Percentiles rank a stretch among this genome's conserved stretches.
phyloP scores from a whole-genome alignment of 2,113 vertebrate genomes.

The Maccullochella peelii region DNA sequence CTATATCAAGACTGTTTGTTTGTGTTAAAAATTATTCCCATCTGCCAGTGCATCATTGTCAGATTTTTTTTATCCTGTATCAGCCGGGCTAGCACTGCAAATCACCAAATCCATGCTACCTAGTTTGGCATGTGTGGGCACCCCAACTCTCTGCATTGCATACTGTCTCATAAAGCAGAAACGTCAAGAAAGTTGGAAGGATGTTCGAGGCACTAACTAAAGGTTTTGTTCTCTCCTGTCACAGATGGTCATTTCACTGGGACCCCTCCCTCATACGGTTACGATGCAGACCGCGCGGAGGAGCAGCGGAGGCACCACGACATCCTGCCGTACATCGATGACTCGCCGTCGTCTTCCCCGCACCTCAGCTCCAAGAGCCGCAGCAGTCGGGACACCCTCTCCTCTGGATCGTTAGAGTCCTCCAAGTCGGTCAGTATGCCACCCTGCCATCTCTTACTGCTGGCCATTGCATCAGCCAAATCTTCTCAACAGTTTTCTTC shows the following conservation, averaged over 20 bases:
- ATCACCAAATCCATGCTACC: not conserved
- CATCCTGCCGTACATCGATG: constrained; percentile 95
- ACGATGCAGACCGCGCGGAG: constrained; percentile 90
- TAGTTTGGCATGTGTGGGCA: not conserved
- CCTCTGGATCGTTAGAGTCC: constrained; percentile 91
- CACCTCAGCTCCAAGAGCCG: constrained; percentile 95
- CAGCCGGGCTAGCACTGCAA: not conserved
- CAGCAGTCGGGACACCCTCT: constrained; percentile 89
- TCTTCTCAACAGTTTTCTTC: not conserved
- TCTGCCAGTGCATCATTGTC: too few species aligned
- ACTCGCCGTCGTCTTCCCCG: constrained; percentile 95
- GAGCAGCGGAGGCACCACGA: constrained; percentile 93
- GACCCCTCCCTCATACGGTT: constrained; percentile 90
- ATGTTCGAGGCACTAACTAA: not conserved
- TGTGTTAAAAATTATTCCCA: too few species aligned
- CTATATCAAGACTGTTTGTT: too few species aligned
- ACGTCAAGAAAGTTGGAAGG: not conserved
- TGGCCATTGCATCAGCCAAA: not conserved
- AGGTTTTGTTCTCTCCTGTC: constrained; percentile 12
- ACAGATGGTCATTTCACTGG: constrained; percentile 89
- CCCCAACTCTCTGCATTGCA: not conserved
- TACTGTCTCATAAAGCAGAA: not conserved
- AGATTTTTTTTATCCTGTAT: too few species aligned
- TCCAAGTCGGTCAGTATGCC: constrained; percentile 89
- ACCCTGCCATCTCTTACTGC: too few species aligned